phyloP scores from a whole-genome alignment of 2,113 vertebrate genomes.

The Cephalopterus ornatus region DNA sequence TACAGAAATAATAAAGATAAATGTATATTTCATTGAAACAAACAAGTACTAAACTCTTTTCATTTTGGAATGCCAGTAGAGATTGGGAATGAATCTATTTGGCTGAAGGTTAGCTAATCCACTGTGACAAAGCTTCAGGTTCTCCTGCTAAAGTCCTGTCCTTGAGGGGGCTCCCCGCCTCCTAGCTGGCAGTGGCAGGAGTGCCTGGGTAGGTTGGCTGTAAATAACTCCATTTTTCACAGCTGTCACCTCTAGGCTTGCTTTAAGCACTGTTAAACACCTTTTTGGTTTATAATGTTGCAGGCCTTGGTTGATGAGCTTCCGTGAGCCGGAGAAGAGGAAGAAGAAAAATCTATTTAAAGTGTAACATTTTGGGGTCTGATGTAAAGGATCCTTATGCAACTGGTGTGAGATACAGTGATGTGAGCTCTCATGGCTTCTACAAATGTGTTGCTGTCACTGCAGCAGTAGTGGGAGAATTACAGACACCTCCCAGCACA shows the following conservation, averaged over 20 bases:
- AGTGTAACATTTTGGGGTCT: not conserved
- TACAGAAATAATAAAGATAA: not conserved
- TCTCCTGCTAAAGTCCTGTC: not conserved
- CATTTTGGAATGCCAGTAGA: not conserved
- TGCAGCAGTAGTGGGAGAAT: not conserved
- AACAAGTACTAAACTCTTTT: not conserved
- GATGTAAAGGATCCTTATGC: not conserved
- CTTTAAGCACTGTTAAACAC: not conserved
- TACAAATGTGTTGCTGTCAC: not conserved
- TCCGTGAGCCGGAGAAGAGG: not conserved
- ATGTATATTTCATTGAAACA: not conserved
- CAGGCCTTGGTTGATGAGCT: not conserved
- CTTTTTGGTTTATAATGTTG: not conserved
- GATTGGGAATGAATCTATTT: not conserved
- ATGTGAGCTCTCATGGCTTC: not conserved
- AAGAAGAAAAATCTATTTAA: not conserved
- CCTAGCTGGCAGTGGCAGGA: not conserved
- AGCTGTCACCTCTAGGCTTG: not conserved
- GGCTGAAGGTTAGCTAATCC: not conserved
- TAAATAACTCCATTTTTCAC: slow-evolving; percentile 23
- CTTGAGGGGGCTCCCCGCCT: not conserved
- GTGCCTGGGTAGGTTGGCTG: not conserved
- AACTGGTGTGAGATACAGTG: not conserved
- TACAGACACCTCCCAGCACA: not conserved
- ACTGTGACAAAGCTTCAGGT: not conserved